A percentile compares a stretch with the other conserved stretches of the same genome.
Conservation (phyloP, 2,113 vertebrate genomes). For the Peromyscus californicus region DNA sequence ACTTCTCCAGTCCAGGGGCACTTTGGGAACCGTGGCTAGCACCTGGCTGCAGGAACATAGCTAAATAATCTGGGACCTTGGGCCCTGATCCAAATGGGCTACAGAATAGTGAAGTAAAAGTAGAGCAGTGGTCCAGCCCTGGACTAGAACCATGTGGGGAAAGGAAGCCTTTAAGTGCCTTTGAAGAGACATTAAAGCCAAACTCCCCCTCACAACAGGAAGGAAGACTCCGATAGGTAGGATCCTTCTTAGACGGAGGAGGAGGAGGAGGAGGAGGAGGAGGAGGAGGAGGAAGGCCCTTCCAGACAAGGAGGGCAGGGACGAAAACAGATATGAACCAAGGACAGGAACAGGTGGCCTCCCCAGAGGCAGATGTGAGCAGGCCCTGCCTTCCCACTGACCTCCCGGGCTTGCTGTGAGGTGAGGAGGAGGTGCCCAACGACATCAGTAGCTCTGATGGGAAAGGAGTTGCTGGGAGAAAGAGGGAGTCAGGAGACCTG, state of each 20-base stretch:
- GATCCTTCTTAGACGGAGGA: background rate
- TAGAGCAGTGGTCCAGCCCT: background rate
- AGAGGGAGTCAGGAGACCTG: conserved; percentile 25
- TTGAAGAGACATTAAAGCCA: background rate
- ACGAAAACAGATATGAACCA: background rate
- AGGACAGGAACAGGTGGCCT: background rate
- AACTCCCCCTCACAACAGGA: background rate
- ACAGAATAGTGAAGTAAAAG: background rate
- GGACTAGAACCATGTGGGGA: background rate
- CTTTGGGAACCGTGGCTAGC: conserved; percentile 4
- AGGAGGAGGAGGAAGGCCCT: background rate
- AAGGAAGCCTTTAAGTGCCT: background rate
- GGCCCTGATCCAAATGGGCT: background rate
- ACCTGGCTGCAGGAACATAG: background rate
- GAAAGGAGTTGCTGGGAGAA: background rate
- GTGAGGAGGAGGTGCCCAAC: background rate
- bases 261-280: background rate
- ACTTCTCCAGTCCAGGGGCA: conserved; percentile 21
- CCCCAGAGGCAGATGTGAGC: background rate
- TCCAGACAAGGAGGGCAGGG: background rate
- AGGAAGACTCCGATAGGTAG: background rate
- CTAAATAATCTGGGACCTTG: background rate
- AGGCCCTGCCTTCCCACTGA: background rate
- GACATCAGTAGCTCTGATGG: background rate
- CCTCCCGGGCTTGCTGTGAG: background rate